Evolutionary conservation across 2,113 vertebrate species (phyloP), one percentile per base, ranked within the genome.

Genomic region (Cheilinus undulatus): DNA sequence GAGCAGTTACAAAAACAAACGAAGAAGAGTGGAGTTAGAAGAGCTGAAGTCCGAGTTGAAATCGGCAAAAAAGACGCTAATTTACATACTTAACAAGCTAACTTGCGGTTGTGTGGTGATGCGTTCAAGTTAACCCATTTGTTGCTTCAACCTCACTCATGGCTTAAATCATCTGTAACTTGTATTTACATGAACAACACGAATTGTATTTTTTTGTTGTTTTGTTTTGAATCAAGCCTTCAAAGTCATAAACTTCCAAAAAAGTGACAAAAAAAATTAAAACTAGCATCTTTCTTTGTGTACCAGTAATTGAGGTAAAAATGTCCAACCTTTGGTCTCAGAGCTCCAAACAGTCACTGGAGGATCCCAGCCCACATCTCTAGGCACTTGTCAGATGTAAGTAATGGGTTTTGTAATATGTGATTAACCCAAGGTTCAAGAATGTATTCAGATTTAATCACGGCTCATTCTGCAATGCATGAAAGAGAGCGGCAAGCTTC

Each of bases 361-460:
- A 69, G 52, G 79, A 84, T 84, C 82, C 59, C 54, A 71, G 74
- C 76, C 52, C 73, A 69, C 77, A 82, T 87, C 74, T 77, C 70
- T 26, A 54, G 76, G 70, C 84, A 82, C 88, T 88, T 91, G 84
- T 90, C 86, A 86, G 80, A 76, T 85, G 77, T 64, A 94, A 93
- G 85, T 89, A 91, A 92, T 92, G 89, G 69, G 59, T 87, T 91
- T 89, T 85, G 64, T 87, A 92, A 91, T 91, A 73, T 80, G 83
- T 90, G 87, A 90, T 93, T 92, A 92, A 92, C 87, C 88, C 64
- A 45, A 69, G 83, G 86, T 89, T 91, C 85, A 89, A 73, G 67
- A 85, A 57, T 68, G 79, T 69, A 78, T 92, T 90, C 77, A 75
- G 65, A 90, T 91, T 83, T 86, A 91, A 88, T 91, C 90, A 87